Base-by-base conservation (phyloP, 2,888 invertebrate species). In the Tetragonula carbonaria region DNA sequence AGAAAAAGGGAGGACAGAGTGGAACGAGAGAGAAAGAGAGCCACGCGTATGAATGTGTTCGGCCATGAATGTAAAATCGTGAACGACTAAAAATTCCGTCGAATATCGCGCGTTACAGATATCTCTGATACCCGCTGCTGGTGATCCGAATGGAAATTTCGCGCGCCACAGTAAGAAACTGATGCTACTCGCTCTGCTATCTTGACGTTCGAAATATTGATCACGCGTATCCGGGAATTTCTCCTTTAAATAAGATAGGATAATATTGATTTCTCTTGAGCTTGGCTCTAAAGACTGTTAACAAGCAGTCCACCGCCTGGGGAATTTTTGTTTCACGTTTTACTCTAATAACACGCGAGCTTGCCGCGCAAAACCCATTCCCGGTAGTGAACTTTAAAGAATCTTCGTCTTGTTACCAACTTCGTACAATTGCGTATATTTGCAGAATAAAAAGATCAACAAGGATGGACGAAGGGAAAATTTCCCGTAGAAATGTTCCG, bases 81-180 rank as follows among this genome's bases (percentile, higher is more conserved):
- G 74, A 70, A 74, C 57, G 63, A 68, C 50, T 33, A 62, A 89
- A 89, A 84, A 80, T 81, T 80, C 76, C 63, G 33, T 55, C 74
- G 80, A 75, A 74, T 87, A 86, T 84, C 88, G 67, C 73, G 77
- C 77, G 82, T 84, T 75, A 79, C 65, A 28, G 74, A 76, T 70
- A 87, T 75, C 74, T 78, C 76, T 83, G 77, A 57, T 83, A 85
- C 66, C 57, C 53, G 59, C 57, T 57, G 59, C 62, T 55, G 73
- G 78, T 74, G 71, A 67, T 66, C 21, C 21, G 62, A 50, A 70
- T 53, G n/a, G 45, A 78, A 73, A 77, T 82, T 84, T 57, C 55
- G 8, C 18, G 57, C 18, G 70, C n/a, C 74, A 62, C 62, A 23
- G 4, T 38, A 21, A n/a, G 21, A 13, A 57, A 62, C 8, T 14